Percentiles rank a stretch among this genome's conserved stretches.
These are phyloP conservation scores for Tetrapedia diversipes DNA, from an alignment of 2,888 invertebrate species.

Conservation along the genomic window DNA sequence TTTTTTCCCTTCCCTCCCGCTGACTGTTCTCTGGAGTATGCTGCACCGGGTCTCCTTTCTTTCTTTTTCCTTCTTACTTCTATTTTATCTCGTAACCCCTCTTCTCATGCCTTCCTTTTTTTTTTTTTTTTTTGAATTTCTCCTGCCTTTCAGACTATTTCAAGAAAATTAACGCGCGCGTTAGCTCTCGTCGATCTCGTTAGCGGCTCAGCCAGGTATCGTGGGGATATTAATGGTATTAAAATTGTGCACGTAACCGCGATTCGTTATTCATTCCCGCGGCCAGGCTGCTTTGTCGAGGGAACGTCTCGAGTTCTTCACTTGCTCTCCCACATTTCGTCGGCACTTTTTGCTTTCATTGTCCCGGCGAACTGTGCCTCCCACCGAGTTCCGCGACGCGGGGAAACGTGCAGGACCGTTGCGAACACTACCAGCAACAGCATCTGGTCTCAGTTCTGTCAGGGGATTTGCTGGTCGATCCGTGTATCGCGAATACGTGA, in stretches of 20 bases:
- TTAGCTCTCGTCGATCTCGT: constrained; percentile 47
- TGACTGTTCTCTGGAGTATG: neutral
- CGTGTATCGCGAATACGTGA: neutral
- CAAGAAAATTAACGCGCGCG: constrained; percentile 59
- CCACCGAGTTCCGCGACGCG: neutral
- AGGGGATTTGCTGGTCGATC: constrained; percentile 7
- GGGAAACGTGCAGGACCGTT: neutral
- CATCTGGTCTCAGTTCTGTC: neutral
- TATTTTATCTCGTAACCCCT: neutral
- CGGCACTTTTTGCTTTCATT: neutral
- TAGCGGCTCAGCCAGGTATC: constrained; percentile 41
- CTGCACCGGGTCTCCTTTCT: neutral
- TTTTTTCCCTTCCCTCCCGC: neutral
- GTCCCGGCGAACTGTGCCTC: constrained; percentile 1
- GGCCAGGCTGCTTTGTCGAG: constrained; percentile 3
- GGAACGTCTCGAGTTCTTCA: constrained; percentile 2
- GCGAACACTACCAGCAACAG: neutral
- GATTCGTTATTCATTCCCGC: constrained; percentile 27
- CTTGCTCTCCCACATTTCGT: neutral
- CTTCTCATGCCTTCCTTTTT: constrained; percentile 3
- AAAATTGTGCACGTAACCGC: constrained; percentile 59
- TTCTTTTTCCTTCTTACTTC: too few species aligned
- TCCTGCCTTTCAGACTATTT: constrained; percentile 26
- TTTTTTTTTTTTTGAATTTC: neutral
- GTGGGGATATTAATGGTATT: constrained; percentile 60